Conservation (phyloP, 2,113 vertebrate genomes). For the Phrynosoma platyrhinos region DNA sequence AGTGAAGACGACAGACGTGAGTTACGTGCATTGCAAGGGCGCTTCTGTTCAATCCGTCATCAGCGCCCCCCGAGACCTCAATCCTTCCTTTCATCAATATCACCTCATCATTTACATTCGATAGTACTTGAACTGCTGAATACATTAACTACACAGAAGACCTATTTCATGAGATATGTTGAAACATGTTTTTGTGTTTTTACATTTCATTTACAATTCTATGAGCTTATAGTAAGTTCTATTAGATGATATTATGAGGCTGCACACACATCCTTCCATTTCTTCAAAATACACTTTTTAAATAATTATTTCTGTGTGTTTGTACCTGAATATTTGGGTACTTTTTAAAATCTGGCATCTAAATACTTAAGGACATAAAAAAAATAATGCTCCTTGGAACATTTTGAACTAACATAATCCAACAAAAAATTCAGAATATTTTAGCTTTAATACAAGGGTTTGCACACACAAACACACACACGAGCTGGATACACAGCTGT, state of each 20-base stretch:
- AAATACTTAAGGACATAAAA: conserved; percentile 14
- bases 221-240: conserved; percentile 29
- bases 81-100: conserved; percentile 90
- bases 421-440: not conserved
- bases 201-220: conserved; percentile 59
- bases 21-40: conserved; percentile 82
- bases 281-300: conserved; percentile 24
- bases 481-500: not conserved
- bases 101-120: conserved; percentile 89
- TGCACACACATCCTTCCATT: conserved; percentile 25
- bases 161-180: conserved; percentile 58
- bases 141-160: conserved; percentile 79
- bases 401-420: conserved; percentile 28
- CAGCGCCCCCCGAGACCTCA: conserved; percentile 92
- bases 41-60: conserved; percentile 99
- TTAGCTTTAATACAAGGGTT: not conserved
- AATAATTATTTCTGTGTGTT: conserved; percentile 16
- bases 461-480: not conserved
- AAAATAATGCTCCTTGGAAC: conserved; percentile 7
- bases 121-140: conserved; percentile 80
- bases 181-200: conserved; percentile 64
- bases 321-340: conserved; percentile 31
- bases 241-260: not conserved
- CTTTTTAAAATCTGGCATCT: conserved; percentile 16
- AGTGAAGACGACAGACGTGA: conserved; percentile 91